Percentiles rank a stretch among this genome's conserved stretches.
Conservation (phyloP, 23 tunicate genomes). For the Corella eumyota region DNA sequence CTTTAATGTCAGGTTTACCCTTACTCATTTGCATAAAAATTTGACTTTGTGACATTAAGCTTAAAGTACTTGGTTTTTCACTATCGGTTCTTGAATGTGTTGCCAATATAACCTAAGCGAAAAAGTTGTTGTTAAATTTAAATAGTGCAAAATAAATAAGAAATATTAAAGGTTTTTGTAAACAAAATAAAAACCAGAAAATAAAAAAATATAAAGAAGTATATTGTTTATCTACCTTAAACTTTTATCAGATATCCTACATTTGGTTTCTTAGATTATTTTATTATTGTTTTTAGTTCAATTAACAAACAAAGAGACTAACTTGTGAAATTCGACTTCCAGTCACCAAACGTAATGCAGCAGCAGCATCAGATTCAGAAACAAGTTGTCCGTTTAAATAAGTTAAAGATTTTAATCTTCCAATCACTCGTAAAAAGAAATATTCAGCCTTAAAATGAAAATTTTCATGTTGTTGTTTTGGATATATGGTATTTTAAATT, state of each 20-base stretch:
- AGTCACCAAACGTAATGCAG: slow-evolving; percentile 82
- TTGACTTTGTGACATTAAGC: slow-evolving; percentile 36
- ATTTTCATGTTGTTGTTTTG: neutral
- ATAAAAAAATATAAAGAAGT: no score
- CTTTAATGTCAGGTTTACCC: slow-evolving; percentile 64
- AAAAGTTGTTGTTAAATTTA: no score
- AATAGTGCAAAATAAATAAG: no score
- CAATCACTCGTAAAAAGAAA: slow-evolving; percentile 76
- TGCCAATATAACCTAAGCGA: slow-evolving; percentile 17
- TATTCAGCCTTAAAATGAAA: slow-evolving; percentile 74
- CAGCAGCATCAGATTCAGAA: slow-evolving; percentile 72
- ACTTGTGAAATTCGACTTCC: slow-evolving; percentile 77
- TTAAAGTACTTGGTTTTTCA: slow-evolving; percentile 41
- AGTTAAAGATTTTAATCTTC: slow-evolving; percentile 59
- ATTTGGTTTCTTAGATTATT: no score
- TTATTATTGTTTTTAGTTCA: no score
- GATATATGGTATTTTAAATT: no score
- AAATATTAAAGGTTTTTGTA: no score
- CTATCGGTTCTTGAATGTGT: slow-evolving; percentile 45
- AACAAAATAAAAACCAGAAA: no score
- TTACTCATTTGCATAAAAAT: slow-evolving; percentile 20
- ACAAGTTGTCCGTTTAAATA: slow-evolving; percentile 41
- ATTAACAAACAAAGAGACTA: neutral
- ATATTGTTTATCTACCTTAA: no score
- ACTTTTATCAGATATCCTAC: no score